These are phyloP conservation scores for Cavia aperea DNA, from an alignment of 2,113 vertebrate species.

Conservation along the genomic window DNA sequence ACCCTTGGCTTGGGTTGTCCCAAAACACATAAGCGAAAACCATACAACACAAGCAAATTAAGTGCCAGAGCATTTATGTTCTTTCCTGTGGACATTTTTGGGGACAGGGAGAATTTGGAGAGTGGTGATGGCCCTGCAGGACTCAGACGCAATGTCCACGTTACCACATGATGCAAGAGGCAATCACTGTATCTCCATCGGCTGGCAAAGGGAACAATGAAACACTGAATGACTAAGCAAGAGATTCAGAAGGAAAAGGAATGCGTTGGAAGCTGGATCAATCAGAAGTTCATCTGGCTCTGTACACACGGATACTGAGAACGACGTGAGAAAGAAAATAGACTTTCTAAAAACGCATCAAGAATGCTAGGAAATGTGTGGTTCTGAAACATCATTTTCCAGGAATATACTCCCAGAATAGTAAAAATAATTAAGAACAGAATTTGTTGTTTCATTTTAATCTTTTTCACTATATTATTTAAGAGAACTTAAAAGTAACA, in stretches of 20 bases:
- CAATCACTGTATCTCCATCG: background rate
- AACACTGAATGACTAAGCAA: background rate
- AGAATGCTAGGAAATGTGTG: background rate
- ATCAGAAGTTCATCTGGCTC: background rate
- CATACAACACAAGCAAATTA: slow-evolving; percentile 32
- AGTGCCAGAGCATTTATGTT: background rate
- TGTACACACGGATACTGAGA: background rate
- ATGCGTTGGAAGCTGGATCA: background rate
- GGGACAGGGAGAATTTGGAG: background rate
- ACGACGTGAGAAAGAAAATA: background rate
- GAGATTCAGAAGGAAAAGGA: background rate
- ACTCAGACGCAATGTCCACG: background rate
- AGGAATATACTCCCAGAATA: slow-evolving; percentile 36
- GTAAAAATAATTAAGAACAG: slow-evolving; percentile 59
- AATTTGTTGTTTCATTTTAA: slow-evolving; percentile 45
- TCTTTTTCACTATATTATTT: slow-evolving; percentile 44
- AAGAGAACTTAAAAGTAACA: slow-evolving; percentile 40
- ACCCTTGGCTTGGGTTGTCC: slow-evolving; percentile 9
- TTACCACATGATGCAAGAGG: background rate
- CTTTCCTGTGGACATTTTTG: background rate
- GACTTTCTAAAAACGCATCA: background rate
- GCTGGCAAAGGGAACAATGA: background rate
- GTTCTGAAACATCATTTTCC: slow-evolving; percentile 38
- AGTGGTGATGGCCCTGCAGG: background rate
- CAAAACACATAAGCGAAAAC: slow-evolving; percentile 45